A percentile compares a stretch with the other conserved stretches of the same genome.
Conservation (phyloP, 2,113 vertebrate species). For the pig (Sus scrofa) region T2T-Sscrofa CM000819.6:69305501-69306000, state of each 20-base stretch:
- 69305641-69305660: background rate
- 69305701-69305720: background rate
- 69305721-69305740: background rate
- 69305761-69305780: background rate
- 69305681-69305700: background rate
- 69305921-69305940: too few relatives aligned
- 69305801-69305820: background rate
- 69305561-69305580: background rate
- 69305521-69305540: background rate
- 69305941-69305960: background rate
- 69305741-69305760: background rate
- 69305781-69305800: background rate
- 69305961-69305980: background rate
- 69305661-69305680: conserved; percentile 10
- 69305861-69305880: background rate
- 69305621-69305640: background rate
- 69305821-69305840: background rate
- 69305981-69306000: background rate
- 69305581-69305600: background rate
- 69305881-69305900: background rate
- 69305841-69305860: background rate
- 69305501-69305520: background rate
- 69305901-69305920: background rate
- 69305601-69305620: background rate
- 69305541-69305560: background rate